Evolutionary conservation across 2,113 vertebrate genomes (phyloP), one percentile per base, ranked within the genome.

Genomic region (Leuciscus idus): DNA sequence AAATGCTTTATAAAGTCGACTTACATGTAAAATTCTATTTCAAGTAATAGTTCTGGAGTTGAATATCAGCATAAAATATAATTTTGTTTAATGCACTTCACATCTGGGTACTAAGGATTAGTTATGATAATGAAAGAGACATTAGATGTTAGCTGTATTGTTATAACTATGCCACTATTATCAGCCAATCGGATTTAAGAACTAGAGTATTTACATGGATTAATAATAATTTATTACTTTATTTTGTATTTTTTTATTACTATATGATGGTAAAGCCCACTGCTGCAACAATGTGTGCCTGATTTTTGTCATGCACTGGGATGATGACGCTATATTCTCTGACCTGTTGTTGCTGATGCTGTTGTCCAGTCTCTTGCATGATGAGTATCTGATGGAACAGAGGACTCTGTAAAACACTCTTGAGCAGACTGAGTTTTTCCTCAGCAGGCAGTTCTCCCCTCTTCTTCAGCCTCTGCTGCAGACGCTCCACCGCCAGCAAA

Each of bases 371-470:
- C 89, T 95, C 94, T 94, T 98, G 98, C 87, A 98, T 95, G 88
- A 86, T 95, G 88, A 99, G 93, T 88, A 99, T 98, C 80, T 98
- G 97, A 88, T 95, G 97, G 93, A 99, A 99, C 52, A 99, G 95
- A 19, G 97, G 97, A 91, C 97, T 99, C 92, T 97, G 96, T 70
- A 99, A 94, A 70, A 99, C 96, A 10, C 95, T 97, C 90, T 96
- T 98, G 5, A 99, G 90, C 73, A 98, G 93, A 85, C 89, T 95
- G 75, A 99, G 92, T 62, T 96, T 98, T 90, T 98, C 97, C 88
- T 98, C 96, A 0, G 95, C 96, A 23, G 95, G 95, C 62, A 89
- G 23, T 66, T 98, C 97, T 66, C 97, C 97, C 87, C 95, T 93
- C 90, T 97, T 97, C 78, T 96, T 95, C 83, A 99, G 93, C 90